Evolutionary conservation across 37 sponge, comb jelly and placozoan species (phyloP).

Genomic region (Diacarnus erythraeanus): DNA sequence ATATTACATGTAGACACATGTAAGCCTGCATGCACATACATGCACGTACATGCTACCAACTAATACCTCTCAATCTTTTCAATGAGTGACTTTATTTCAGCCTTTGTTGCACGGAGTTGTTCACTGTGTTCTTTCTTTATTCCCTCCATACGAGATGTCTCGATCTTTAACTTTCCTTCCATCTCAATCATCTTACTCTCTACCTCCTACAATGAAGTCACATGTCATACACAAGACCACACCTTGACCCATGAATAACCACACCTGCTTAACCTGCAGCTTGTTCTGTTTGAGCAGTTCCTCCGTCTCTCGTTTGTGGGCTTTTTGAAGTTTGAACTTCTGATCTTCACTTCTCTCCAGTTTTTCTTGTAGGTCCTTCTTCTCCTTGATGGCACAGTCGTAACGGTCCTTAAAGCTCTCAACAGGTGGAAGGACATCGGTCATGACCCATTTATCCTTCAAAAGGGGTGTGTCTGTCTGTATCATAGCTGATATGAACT

Average conservation of each 20-base stretch:
- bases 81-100: conserved; percentile 51
- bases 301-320: conserved; percentile 51
- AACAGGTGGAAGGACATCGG: conserved; percentile 29
- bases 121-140: conserved; percentile 39
- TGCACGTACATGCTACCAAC: neutral
- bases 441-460: conserved; percentile 35
- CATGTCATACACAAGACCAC: conserved; percentile 1
- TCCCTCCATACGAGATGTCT: conserved; percentile 3
- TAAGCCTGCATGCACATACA: no score
- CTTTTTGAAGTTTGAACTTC: conserved; percentile 37
- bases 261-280: conserved; percentile 26
- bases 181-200: conserved; percentile 15
- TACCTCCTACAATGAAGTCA: conserved; percentile 34
- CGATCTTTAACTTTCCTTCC: conserved; percentile 28
- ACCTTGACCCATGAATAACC: conserved; percentile 5
- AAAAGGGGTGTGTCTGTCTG: conserved; percentile 20
- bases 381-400: conserved; percentile 42
- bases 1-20: neutral
- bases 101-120: conserved; percentile 20
- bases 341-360: conserved; percentile 53
- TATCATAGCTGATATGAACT: neutral
- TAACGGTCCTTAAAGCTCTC: conserved; percentile 59
- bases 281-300: neutral
- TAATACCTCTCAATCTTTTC: conserved; percentile 51
- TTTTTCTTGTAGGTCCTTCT: conserved; percentile 42